These are phyloP conservation scores for Anoplopoma fimbria DNA, from an alignment of 2,113 vertebrate species.

Conservation along the genomic window DNA sequence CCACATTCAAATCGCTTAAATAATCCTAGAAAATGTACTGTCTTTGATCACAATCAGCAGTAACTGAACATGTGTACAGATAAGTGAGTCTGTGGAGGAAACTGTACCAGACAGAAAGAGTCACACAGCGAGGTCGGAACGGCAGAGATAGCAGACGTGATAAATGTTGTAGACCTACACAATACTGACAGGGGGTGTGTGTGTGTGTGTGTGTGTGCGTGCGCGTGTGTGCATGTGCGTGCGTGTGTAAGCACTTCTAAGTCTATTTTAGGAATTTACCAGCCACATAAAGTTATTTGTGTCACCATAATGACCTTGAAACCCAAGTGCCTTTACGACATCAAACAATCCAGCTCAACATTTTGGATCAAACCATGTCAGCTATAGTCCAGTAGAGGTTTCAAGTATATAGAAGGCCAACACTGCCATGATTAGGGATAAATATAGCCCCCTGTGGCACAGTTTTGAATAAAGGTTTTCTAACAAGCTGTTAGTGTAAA, in stretches of 20 bases:
- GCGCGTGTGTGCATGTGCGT: background rate
- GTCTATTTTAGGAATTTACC: constrained; percentile 11
- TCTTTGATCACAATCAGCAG: background rate
- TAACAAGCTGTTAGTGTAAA: background rate
- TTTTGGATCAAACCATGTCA: background rate
- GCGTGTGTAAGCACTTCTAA: background rate
- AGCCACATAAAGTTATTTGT: no score
- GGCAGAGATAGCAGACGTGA: constrained; percentile 7
- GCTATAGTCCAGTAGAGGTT: background rate
- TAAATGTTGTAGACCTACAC: background rate
- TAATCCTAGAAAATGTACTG: no score
- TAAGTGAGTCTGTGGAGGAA: background rate
- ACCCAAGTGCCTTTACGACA: no score
- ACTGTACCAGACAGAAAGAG: background rate
- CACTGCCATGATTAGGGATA: background rate
- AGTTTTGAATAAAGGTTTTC: background rate
- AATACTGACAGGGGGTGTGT: background rate
- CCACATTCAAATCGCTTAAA: no score
- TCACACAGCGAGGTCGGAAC: background rate
- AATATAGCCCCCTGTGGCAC: background rate
- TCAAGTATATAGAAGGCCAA: background rate
- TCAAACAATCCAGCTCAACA: background rate
- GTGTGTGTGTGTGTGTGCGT: background rate
- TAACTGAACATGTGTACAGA: background rate
- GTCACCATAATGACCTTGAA: no score